Evolutionary conservation across 2,888 invertebrate genomes (phyloP).

Genomic region (Cataglyphis livida): DNA sequence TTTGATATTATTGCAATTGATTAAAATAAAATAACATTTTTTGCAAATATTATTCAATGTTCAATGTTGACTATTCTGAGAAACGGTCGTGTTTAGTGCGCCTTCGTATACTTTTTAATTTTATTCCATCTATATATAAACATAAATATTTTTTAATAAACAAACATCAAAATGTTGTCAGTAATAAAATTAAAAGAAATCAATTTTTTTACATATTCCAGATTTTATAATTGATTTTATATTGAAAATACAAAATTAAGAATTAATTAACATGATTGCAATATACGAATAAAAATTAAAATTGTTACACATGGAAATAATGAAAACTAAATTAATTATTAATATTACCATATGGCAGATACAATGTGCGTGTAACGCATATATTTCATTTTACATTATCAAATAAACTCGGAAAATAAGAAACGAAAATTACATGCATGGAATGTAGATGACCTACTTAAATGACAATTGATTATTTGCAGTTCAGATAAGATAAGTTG

Average conservation of each 20-base stretch:
- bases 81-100: constrained; percentile 12
- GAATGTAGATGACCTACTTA: constrained; percentile 45
- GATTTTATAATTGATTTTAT: constrained; percentile 36
- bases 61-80: constrained; percentile 13
- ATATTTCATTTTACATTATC: constrained; percentile 1
- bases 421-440: constrained; percentile 33
- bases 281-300: constrained; percentile 18
- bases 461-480: constrained; percentile 47
- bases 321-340: constrained; percentile 25
- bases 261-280: constrained; percentile 10
- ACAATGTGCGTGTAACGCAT: constrained; percentile 4
- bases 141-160: constrained; percentile 32
- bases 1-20: constrained; percentile 19
- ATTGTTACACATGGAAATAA: constrained; percentile 14
- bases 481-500: constrained; percentile 78
- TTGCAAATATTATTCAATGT: background rate
- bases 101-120: constrained; percentile 33
- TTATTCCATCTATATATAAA: constrained; percentile 9
- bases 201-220: background rate
- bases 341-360: constrained; percentile 18
- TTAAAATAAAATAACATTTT: constrained; percentile 13
- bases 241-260: constrained; percentile 23
- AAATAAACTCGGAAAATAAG: constrained; percentile 38
- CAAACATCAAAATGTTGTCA: constrained; percentile 10
- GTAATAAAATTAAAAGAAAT: constrained; percentile 23